Base-by-base conservation (phyloP, 2,113 vertebrate genomes). In the Vireo altiloquus region DNA sequence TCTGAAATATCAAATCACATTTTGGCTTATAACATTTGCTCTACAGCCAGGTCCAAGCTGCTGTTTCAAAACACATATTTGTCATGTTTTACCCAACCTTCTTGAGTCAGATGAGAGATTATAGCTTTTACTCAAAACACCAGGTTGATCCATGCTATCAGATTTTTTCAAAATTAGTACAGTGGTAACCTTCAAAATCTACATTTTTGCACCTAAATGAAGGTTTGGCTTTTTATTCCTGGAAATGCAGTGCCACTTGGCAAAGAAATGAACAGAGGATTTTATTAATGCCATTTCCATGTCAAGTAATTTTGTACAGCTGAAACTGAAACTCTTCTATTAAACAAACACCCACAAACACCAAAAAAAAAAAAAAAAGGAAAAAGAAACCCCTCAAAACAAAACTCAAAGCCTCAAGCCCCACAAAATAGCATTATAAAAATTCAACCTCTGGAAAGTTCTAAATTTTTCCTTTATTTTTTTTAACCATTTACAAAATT, bases 341-440 rank as follows among this genome's bases (percentile, higher is more conserved):
- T 35, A 11, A 49, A 70, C 5, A 24, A 72, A 60, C 6, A 21
- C 8, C 8, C 21, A 44, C 6, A 33, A 53, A 14, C 3, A 46
- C 20, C 11, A 4, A 28, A 30, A 15, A n/a, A n/a, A n/a, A n/a
- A n/a, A n/a, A n/a, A n/a, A 33, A 2, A 30, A 15, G 40, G 40
- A 14, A 19, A 28, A 18, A 6, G 2, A 53, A 19, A 21, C 2
- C 15, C 12, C 7, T 10, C 3, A 33, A 64, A 70, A 21, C 4
- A 53, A 63, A 75, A 24, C 13, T 3, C 7, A 88, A 71, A 24
- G 0, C 6, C 2, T 5, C 2, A 30, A 44, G 13, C 6, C 10
- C 15, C 28, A 35, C 24, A 27, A 84, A 81, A 68, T 0, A 68
- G 1, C 7, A 53, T 44, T 57, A 56, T 21, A 80, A 80, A 91